A percentile compares a stretch with the other conserved stretches of the same genome.
Evolutionary conservation across 2,113 vertebrate species (phyloP).

Genomic region (Toxostoma redivivum): DNA sequence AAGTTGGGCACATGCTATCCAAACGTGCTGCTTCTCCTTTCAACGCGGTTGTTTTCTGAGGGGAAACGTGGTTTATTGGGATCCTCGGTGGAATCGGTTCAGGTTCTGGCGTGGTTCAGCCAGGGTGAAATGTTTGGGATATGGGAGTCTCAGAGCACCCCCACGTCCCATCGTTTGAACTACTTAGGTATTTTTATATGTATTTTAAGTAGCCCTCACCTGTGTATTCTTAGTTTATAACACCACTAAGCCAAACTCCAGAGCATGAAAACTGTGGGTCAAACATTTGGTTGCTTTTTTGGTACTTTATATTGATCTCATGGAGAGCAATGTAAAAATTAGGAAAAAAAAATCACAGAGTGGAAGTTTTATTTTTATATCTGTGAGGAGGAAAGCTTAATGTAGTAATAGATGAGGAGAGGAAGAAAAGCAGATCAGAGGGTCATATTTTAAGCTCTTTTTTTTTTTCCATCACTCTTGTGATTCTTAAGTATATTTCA

Average conservation of each 20-base stretch:
- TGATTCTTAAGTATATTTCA: neutral
- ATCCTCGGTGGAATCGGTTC: fast-evolving
- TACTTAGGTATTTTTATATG: fast-evolving
- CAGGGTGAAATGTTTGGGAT: neutral
- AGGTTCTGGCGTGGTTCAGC: too few species aligned
- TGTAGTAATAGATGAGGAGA: neutral
- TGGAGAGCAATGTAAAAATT: neutral
- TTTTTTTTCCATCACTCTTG: fast-evolving
- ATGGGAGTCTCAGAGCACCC: neutral
- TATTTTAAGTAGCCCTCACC: fast-evolving
- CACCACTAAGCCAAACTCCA: neutral
- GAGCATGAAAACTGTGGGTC: neutral
- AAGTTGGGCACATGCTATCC: neutral
- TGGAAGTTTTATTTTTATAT: neutral
- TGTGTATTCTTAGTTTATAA: neutral
- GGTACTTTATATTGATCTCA: fast-evolving
- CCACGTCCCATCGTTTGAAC: fast-evolving
- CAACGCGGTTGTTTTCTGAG: fast-evolving
- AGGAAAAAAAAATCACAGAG: neutral
- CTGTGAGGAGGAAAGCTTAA: neutral
- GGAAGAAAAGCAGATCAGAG: neutral
- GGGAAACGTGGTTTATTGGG: fast-evolving
- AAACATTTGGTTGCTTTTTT: neutral
- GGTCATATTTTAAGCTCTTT: neutral
- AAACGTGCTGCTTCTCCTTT: neutral